phyloP scores from a whole-genome alignment of 2,113 vertebrate species.

The Numenius arquata region DNA sequence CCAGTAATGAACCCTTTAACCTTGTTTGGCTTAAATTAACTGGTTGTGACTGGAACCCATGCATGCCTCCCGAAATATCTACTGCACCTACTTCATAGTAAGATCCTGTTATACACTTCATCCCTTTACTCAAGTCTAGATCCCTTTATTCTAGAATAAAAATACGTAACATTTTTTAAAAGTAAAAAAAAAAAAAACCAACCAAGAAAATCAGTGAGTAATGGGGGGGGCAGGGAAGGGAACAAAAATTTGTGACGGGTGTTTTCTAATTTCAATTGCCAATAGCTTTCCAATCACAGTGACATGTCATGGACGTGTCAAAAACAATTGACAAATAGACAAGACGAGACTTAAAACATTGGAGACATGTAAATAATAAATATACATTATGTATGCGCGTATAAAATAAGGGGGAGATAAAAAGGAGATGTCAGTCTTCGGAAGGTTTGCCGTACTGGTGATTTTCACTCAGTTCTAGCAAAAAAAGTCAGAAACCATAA shows the following conservation, averaged over 20 bases:
- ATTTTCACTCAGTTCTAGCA: slow-evolving; percentile 47
- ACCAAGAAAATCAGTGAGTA: not conserved
- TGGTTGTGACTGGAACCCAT: not conserved
- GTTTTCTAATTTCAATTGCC: not conserved
- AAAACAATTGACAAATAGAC: slow-evolving; percentile 63
- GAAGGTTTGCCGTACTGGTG: slow-evolving; percentile 53
- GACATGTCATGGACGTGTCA: not conserved
- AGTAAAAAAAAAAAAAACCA: not conserved
- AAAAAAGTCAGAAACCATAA: slow-evolving; percentile 62
- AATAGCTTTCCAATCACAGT: slow-evolving; percentile 6
- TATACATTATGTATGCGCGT: not conserved
- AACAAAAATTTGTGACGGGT: not conserved
- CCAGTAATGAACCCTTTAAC: not conserved
- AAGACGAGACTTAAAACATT: slow-evolving; percentile 51
- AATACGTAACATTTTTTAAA: not conserved
- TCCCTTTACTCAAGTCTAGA: not conserved
- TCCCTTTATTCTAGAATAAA: not conserved
- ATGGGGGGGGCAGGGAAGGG: fast-evolving
- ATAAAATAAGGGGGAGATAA: slow-evolving; percentile 20
- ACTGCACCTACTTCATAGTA: not conserved
- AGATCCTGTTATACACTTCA: not conserved
- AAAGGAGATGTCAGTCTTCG: not conserved
- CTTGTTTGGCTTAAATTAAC: not conserved
- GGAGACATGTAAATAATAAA: slow-evolving; percentile 58
- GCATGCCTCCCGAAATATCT: not conserved